Conservation (phyloP, 2,888 invertebrate genomes). For the Eumacrocentrus americanus region DNA sequence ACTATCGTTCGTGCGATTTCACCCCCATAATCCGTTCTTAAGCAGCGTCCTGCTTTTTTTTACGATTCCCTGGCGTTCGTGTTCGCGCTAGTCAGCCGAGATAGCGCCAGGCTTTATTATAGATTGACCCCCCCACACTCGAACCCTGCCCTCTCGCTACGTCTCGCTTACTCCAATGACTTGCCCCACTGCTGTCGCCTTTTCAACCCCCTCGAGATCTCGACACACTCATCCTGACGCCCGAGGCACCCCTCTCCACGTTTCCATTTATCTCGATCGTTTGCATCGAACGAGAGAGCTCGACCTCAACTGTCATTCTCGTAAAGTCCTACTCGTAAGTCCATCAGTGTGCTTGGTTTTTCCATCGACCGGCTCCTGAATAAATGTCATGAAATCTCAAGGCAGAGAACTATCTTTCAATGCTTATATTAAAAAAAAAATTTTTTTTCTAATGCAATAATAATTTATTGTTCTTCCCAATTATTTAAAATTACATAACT, state of each 20-base stretch:
- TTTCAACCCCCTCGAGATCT: slow-evolving; percentile 15
- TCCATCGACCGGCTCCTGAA: neutral
- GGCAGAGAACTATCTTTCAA: neutral
- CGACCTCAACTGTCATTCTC: slow-evolving; percentile 27
- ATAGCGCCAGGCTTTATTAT: slow-evolving; percentile 59
- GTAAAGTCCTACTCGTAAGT: slow-evolving; percentile 17
- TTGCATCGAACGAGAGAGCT: slow-evolving; percentile 50
- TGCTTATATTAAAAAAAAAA: too few relatives aligned
- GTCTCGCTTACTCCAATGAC: slow-evolving; percentile 14
- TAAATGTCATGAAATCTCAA: neutral
- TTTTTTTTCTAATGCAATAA: too few relatives aligned
- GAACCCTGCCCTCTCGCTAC: slow-evolving; percentile 43
- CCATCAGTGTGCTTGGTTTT: slow-evolving; percentile 1
- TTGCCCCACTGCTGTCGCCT: slow-evolving; percentile 15
- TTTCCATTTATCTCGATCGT: slow-evolving; percentile 59
- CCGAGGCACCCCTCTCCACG: slow-evolving; percentile 37
- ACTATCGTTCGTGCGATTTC: slow-evolving; percentile 51
- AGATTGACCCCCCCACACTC: slow-evolving; percentile 58
- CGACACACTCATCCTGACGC: slow-evolving; percentile 25
- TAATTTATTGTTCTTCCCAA: too few relatives aligned
- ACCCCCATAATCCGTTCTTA: slow-evolving; percentile 60
- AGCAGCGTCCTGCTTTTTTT: slow-evolving; percentile 54
- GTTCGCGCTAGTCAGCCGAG: slow-evolving; percentile 51
- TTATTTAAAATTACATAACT: too few relatives aligned
- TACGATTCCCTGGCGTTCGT: slow-evolving; percentile 51